Conservation (phyloP, 2,797 vertebrate genomes). For the Arrhamphus sclerolepis region DNA sequence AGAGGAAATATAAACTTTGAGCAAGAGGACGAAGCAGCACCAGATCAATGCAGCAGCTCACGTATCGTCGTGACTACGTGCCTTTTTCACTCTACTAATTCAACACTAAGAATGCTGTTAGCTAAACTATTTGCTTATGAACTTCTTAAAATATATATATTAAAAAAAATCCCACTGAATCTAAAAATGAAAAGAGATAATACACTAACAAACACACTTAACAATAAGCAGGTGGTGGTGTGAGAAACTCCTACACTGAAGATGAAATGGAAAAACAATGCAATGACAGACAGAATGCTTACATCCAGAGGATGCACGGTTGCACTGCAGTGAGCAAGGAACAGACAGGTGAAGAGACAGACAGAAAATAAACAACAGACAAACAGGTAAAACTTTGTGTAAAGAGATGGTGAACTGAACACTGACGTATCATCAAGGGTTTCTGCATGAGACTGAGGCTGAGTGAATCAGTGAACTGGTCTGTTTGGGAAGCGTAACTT, state of each 20-base stretch:
- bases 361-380: conserved; percentile 58
- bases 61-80: conserved; percentile 28
- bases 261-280: conserved; percentile 51
- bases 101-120: conserved; percentile 11
- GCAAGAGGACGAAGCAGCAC: conserved; percentile 40
- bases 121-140: conserved; percentile 22
- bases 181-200: conserved; percentile 8
- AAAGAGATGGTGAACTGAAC: conserved; percentile 28
- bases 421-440: neutral
- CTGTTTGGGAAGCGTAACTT: too few relatives aligned
- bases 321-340: conserved; percentile 66
- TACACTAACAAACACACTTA: conserved; percentile 13
- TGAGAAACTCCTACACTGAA: conserved; percentile 21
- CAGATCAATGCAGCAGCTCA: conserved; percentile 45
- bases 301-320: conserved; percentile 71
- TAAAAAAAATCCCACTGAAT: conserved; percentile 2
- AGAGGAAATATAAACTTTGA: conserved; percentile 40
- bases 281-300: conserved; percentile 69
- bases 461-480: neutral
- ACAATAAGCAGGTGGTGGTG: conserved; percentile 34
- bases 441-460: neutral
- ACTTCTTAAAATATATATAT: neutral
- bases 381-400: conserved; percentile 57
- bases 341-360: conserved; percentile 65
- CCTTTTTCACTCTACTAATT: conserved; percentile 19